Conservation (phyloP, 1,140 invertebrate species). For the Drosophila nasuta region DNA sequence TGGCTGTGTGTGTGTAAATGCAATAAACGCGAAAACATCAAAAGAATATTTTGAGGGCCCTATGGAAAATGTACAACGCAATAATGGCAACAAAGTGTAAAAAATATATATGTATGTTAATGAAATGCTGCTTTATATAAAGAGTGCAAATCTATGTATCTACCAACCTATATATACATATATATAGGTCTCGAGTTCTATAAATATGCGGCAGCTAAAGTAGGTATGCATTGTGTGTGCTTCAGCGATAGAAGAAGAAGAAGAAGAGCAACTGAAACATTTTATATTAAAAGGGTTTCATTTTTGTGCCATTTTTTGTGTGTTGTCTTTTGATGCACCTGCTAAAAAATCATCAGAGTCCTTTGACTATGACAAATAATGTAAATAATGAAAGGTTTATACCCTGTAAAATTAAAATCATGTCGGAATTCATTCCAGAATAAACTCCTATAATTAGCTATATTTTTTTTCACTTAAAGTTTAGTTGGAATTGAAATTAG, state of each 20-base stretch:
- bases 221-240: conserved; percentile 24
- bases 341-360: neutral
- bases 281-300: conserved; percentile 40
- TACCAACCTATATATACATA: too few relatives aligned
- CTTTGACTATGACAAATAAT: conserved; percentile 1
- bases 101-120: conserved; percentile 15
- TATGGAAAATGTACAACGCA: conserved; percentile 34
- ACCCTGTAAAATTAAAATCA: too few relatives aligned
- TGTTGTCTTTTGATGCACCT: too few relatives aligned
- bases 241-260: conserved; percentile 8
- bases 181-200: conserved; percentile 15
- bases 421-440: too few relatives aligned
- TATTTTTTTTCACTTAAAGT: too few relatives aligned
- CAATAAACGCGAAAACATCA: neutral
- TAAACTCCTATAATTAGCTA: too few relatives aligned
- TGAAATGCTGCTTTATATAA: conserved; percentile 26
- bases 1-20: neutral
- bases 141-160: neutral
- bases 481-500: too few relatives aligned
- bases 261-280: neutral
- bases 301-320: conserved; percentile 26
- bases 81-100: conserved; percentile 23
- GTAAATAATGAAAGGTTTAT: too few relatives aligned
- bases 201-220: conserved; percentile 29
- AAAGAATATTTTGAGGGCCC: conserved; percentile 18